These are phyloP conservation scores for Pardalotus punctatus DNA, from an alignment of 2,113 vertebrate genomes.

Conservation along the genomic window DNA sequence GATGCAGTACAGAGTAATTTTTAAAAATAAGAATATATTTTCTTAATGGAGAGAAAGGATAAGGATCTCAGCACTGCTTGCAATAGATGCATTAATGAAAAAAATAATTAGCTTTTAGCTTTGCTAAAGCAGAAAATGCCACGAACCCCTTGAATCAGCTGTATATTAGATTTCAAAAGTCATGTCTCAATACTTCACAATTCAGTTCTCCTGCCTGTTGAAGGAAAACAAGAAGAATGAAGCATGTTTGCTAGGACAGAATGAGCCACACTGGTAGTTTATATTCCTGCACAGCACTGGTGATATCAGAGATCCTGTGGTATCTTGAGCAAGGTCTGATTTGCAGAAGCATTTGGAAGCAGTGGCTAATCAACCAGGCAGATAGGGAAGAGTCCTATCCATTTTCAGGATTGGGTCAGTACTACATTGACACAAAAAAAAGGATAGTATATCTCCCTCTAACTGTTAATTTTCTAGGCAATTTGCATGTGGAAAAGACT, in stretches of 20 bases:
- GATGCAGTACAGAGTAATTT: neutral
- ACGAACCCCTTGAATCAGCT: neutral
- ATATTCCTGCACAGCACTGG: neutral
- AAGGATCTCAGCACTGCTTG: neutral
- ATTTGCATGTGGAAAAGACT: neutral
- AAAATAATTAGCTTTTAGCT: neutral
- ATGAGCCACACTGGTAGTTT: neutral
- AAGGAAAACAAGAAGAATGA: neutral
- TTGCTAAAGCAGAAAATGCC: neutral
- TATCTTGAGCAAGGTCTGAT: neutral
- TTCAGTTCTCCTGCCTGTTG: neutral
- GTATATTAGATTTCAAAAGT: neutral
- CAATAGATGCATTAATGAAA: neutral
- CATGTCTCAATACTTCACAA: neutral
- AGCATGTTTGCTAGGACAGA: neutral
- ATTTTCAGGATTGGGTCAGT: neutral
- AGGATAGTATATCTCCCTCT: neutral
- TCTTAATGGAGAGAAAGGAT: neutral
- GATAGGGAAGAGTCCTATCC: neutral
- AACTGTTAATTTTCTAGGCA: neutral
- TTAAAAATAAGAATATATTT: neutral
- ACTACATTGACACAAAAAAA: neutral
- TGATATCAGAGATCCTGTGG: neutral
- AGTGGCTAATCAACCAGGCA: neutral
- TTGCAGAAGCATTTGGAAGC: neutral